Base-by-base conservation (phyloP, 2,797 vertebrate species). In the Galaxias olidus region DNA sequence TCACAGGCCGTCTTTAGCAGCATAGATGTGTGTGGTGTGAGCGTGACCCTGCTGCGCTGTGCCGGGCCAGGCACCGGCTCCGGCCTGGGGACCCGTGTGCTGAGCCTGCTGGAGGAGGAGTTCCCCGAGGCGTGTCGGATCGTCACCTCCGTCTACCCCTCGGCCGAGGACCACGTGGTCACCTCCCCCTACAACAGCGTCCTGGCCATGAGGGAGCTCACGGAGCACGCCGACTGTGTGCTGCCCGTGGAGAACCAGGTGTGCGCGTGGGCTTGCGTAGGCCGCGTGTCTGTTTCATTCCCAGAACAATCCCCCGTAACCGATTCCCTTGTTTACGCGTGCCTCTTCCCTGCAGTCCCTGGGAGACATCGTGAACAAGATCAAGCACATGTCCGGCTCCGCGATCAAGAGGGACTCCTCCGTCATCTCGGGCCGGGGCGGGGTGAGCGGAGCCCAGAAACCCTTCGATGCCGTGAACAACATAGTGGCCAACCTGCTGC, bases 401-500 rank as follows among this genome's bases (percentile, higher is more conserved):
- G 71, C 67, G 61, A 82, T 97, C 76, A 96, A 90, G 78, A 92
- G 81, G 59, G 90, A 89, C 82, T 93, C 79, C 74, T 71, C 92
- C 19, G 46, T 98, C 65, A 94, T 93, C 50, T 96, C 92, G 13
- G 91, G 90, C 30, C 78, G 82, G 65, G 92, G 92, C 1, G 74
- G 83, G 9, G 65, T 89, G 44, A 89, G 88, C 1, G 86, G 81
- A 19, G 10, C 66, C 0, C 92, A 94, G 82, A 98, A 94, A 69
- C 95, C 98, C 0, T 99, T 99, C 85, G 98, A 99, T 66, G 88
- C 92, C 47, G 97, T 98, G 97, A 99, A 99, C 85, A 98, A 98
- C 84, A 95, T 98, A 0, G 90, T 99, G 74, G 98, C 96, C 57
- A 98, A 98, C 83, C 86, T 99, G 78, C 85, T 99, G 59, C 92